Percentiles rank a stretch among this genome's conserved stretches.
phyloP scores from a whole-genome alignment of 2,113 vertebrate genomes.

The Paracanthobrama guichenoti region DNA sequence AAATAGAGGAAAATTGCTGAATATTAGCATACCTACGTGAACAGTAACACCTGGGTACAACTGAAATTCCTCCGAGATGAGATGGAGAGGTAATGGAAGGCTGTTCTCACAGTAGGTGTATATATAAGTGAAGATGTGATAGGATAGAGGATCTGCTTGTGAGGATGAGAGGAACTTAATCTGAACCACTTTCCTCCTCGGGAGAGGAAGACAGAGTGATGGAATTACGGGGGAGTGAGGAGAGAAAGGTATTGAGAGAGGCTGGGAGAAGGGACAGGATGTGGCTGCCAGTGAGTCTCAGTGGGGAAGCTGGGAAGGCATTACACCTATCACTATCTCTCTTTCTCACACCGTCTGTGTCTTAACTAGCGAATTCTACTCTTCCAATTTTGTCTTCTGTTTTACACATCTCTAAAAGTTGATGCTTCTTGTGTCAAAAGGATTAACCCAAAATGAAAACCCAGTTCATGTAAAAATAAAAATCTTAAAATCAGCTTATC shows the following conservation, averaged over 20 bases:
- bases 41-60: slow-evolving; percentile 40
- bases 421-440: not conserved
- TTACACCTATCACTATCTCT: slow-evolving; percentile 29
- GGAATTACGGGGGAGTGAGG: slow-evolving; percentile 37
- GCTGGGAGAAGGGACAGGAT: slow-evolving; percentile 29
- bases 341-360: slow-evolving; percentile 57
- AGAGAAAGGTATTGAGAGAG: slow-evolving; percentile 37
- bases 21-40: slow-evolving; percentile 39
- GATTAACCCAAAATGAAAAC: not conserved
- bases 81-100: slow-evolving; percentile 55
- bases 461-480: too few species aligned
- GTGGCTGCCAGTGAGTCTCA: slow-evolving; percentile 66
- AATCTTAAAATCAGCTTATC: too few species aligned
- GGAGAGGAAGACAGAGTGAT: slow-evolving; percentile 34
- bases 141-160: slow-evolving; percentile 1
- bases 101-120: slow-evolving; percentile 24
- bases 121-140: slow-evolving; percentile 54
- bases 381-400: not conserved
- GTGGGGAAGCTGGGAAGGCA: slow-evolving; percentile 59
- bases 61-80: slow-evolving; percentile 53
- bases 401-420: slow-evolving; percentile 2
- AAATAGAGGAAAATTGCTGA: not conserved
- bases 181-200: slow-evolving; percentile 14
- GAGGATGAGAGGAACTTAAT: slow-evolving; percentile 43
- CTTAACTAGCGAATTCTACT: not conserved